phyloP scores from a whole-genome alignment of 2,888 invertebrate species.

The Zootermopsis nevadensis region DNA sequence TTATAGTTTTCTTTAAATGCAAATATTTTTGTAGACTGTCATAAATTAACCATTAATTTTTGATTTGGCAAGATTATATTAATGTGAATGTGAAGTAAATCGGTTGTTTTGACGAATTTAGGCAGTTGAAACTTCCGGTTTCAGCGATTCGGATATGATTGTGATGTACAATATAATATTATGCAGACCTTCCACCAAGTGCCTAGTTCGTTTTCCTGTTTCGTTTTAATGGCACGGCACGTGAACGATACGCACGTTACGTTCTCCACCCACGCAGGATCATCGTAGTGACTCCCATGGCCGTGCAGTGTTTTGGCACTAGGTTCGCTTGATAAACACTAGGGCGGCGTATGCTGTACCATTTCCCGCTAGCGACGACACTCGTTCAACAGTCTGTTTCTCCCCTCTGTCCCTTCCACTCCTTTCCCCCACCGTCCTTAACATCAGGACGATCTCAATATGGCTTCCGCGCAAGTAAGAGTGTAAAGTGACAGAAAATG shows the following conservation, averaged over 20 bases:
- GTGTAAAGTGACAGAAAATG: constrained; percentile 48
- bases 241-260: neutral
- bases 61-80: no score
- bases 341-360: constrained; percentile 46
- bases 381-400: constrained; percentile 31
- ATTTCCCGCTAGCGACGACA: constrained; percentile 24
- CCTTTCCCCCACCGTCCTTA: neutral
- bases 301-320: constrained; percentile 45
- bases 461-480: constrained; percentile 50
- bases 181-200: no score
- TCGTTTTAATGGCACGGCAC: no score
- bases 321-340: constrained; percentile 44
- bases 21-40: no score
- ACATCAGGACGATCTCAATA: constrained; percentile 47
- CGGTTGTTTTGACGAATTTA: no score
- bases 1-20: no score
- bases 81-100: no score
- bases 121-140: no score
- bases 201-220: no score
- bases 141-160: no score
- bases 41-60: no score
- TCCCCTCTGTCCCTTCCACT: neutral
- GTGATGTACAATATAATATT: no score
- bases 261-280: neutral
- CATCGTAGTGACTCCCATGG: constrained; percentile 6